Evolutionary conservation across 2,888 invertebrate species (phyloP), one percentile per base, ranked within the genome.

Genomic region (Noctuana brunneofusca): DNA sequence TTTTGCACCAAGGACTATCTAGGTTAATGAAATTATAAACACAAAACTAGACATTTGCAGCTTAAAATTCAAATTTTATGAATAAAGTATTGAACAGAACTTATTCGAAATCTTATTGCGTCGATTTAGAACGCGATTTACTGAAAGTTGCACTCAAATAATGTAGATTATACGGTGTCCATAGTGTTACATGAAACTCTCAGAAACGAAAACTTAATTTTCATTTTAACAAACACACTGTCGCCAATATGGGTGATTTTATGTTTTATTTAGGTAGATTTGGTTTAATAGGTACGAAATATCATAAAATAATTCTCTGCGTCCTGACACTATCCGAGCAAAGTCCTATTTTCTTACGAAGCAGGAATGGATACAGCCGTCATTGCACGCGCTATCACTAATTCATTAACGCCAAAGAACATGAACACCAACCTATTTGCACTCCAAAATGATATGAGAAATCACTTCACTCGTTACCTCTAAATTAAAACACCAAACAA

Each of bases 301-400:
- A 74, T 81, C 75, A 82, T 76, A 72, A 69, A 69, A 71, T 71
- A 81, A 74, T 73, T 63, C 65, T 60, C 69, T 81, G 78, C 85
- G 87, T 72, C 73, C 62, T 58, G 72, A 71, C 76, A 81, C 72
- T 75, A 72, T 70, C 72, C 73, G 80, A 80, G 71, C 86, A 86
- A 86, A 84, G 83, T 84, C 80, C 78, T 78, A 83, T 83, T 88
- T 86, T 88, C 75, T 75, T 79, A 76, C 85, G 86, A 83, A 80
- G 81, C 79, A 79, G 79, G 75, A 75, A 74, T 78, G 76, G 75
- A 68, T 74, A 70, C 71, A 76, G 76, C 76, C 76, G 80, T 81
- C 83, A 83, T 81, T 80, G 20, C 86, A 80, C 89, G 84, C 90
- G 89, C 89, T 90, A 90, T 89, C 78, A 78, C 79, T 75, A 73